Percentiles rank a stretch among this genome's conserved stretches.
These are phyloP conservation scores for Pipa parva DNA, from an alignment of 2,113 vertebrate genomes.

Conservation along the genomic window DNA sequence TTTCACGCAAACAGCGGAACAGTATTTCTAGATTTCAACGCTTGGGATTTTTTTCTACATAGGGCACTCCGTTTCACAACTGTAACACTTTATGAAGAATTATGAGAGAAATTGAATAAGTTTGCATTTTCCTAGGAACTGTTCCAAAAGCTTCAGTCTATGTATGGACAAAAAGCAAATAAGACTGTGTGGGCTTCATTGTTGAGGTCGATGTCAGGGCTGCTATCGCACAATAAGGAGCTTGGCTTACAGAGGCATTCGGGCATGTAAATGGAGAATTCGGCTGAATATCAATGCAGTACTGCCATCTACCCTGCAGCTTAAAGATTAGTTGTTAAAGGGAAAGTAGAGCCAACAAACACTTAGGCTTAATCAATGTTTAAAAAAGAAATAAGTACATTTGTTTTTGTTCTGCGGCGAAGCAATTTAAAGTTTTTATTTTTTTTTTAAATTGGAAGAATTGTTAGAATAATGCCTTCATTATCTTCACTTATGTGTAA, in stretches of 20 bases:
- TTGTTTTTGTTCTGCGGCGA: too few relatives aligned
- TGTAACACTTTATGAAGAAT: background rate
- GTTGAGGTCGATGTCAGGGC: conserved; percentile 10
- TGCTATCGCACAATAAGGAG: background rate
- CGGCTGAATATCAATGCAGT: background rate
- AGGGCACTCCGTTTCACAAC: background rate
- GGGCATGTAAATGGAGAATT: background rate
- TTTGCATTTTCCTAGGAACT: conserved; percentile 15
- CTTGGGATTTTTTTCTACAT: conserved; percentile 1
- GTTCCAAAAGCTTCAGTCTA: background rate
- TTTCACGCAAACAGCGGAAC: conserved; percentile 10
- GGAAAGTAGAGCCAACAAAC: too few relatives aligned
- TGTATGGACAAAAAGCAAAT: conserved; percentile 2
- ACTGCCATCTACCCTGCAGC: background rate
- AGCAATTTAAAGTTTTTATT: too few relatives aligned
- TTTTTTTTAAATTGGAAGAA: too few relatives aligned
- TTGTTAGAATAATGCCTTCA: too few relatives aligned
- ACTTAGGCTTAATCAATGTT: background rate
- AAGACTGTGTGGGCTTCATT: conserved; percentile 4
- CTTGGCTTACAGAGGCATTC: background rate
- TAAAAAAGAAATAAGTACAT: too few relatives aligned
- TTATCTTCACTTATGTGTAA: too few relatives aligned
- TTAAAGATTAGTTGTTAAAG: too few relatives aligned
- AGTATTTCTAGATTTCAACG: conserved; percentile 25
- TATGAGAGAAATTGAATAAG: conserved; percentile 10